A percentile compares a stretch with the other conserved stretches of the same genome.
Conservation (phyloP, 2,888 invertebrate genomes). For the Mesorhabditis belari region DNA sequence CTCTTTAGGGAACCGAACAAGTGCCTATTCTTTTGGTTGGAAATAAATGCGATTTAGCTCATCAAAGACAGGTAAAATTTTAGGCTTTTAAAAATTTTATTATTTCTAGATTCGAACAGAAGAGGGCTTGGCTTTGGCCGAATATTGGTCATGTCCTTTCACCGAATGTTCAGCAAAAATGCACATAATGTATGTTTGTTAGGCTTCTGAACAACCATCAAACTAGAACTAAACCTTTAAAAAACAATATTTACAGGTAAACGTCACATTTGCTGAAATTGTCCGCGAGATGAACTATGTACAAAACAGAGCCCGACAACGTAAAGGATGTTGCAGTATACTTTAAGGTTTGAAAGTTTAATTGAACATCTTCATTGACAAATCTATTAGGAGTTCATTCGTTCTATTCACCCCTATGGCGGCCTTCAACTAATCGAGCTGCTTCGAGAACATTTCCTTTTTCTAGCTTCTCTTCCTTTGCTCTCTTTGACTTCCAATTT, state of each 20-base stretch:
- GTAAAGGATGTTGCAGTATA: conserved; percentile 31
- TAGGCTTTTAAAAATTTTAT: no score
- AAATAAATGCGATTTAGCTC: conserved; percentile 95
- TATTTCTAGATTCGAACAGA: no score
- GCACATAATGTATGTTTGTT: conserved; percentile 75
- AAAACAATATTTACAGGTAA: conserved; percentile 4
- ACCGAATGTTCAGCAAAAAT: conserved; percentile 97
- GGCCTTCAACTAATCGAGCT: no score
- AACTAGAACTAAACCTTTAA: conserved; percentile 68
- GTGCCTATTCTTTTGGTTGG: conserved; percentile 97
- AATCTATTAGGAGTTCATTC: no score
- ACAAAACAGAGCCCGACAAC: conserved; percentile 58
- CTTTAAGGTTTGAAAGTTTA: conserved; percentile 17
- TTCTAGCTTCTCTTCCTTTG: no score
- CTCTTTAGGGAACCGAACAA: conserved; percentile 56
- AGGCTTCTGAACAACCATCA: no score
- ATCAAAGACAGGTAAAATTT: conserved; percentile 97
- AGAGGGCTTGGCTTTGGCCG: conserved; percentile 61
- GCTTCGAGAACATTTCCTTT: no score
- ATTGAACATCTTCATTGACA: no score
- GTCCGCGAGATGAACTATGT: conserved; percentile 99
- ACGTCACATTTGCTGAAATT: conserved; percentile 79
- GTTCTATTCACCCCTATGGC: no score
- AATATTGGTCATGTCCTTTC: conserved; percentile 94
- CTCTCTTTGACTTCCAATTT: no score